These are phyloP conservation scores for Patella pellucida DNA, from an alignment of 2,888 invertebrate genomes.

Conservation along the genomic window DNA sequence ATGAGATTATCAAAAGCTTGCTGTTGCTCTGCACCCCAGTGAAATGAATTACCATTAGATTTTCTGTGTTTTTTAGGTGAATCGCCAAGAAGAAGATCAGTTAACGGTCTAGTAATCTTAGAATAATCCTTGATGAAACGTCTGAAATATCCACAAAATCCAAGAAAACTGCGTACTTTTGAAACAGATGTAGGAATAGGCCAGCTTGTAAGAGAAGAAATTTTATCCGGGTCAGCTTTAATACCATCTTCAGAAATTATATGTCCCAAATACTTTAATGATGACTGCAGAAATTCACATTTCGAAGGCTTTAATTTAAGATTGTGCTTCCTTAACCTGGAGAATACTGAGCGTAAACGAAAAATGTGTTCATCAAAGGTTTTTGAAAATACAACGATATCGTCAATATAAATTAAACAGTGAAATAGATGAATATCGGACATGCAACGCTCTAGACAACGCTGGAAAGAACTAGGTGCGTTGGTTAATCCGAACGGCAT, in stretches of 20 bases:
- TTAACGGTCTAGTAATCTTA: no score
- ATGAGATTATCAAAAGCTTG: no score
- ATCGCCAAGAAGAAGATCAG: no score
- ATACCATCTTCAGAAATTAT: conserved; percentile 35
- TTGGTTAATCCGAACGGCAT: conserved; percentile 36
- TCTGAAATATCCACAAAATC: no score
- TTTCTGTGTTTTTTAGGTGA: no score
- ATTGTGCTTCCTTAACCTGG: conserved; percentile 31
- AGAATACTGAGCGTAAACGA: conserved; percentile 33
- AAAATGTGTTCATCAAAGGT: conserved; percentile 36
- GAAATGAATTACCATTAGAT: no score
- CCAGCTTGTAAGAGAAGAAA: conserved; percentile 21
- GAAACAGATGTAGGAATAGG: no score
- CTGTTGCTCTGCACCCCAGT: no score
- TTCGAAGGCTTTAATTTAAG: conserved; percentile 37
- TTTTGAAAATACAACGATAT: conserved; percentile 36
- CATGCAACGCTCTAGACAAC: conserved; percentile 32
- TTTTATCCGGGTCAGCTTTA: conserved; percentile 30
- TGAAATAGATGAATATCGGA: no score
- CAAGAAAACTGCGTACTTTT: no score
- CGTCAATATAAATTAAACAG: conserved; percentile 42
- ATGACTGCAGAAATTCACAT: conserved; percentile 36
- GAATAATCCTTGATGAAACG: no score
- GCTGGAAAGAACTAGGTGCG: conserved; percentile 36
- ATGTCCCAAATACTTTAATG: conserved; percentile 39